phyloP scores from a whole-genome alignment of 2,888 invertebrate genomes.

The Bruchidius siliquastri region DNA sequence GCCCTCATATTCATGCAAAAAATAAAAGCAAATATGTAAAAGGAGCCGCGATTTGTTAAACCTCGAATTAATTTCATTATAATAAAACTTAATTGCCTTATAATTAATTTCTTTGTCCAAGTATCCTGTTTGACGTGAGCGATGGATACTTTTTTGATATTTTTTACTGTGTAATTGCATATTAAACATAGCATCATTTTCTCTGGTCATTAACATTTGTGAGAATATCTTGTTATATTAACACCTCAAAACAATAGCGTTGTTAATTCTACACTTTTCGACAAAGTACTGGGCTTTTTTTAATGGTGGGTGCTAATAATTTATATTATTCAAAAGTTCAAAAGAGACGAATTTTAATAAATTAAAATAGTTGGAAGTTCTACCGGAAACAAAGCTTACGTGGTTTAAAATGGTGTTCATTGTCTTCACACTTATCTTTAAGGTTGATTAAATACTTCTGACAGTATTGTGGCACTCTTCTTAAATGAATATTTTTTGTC shows the following conservation, averaged over 20 bases:
- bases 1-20: not conserved
- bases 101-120: constrained; percentile 1
- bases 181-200: not conserved
- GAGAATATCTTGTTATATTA: not conserved
- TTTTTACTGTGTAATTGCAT: not conserved
- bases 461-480: no score
- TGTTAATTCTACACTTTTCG: not conserved
- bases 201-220: not conserved
- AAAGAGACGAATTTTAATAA: no score
- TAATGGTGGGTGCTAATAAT: no score
- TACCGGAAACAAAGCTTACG: no score
- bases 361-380: no score
- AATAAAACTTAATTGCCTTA: not conserved
- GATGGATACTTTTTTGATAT: not conserved
- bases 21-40: not conserved
- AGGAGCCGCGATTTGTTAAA: not conserved
- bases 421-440: no score
- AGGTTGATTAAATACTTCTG: no score
- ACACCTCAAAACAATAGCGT: not conserved
- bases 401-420: no score
- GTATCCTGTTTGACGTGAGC: not conserved
- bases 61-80: not conserved
- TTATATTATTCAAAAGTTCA: no score
- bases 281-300: not conserved
- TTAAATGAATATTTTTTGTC: no score